A percentile compares a stretch with the other conserved stretches of the same genome.
phyloP scores from a whole-genome alignment of 2,797 vertebrate genomes.

The Aplochiton taeniatus region DNA sequence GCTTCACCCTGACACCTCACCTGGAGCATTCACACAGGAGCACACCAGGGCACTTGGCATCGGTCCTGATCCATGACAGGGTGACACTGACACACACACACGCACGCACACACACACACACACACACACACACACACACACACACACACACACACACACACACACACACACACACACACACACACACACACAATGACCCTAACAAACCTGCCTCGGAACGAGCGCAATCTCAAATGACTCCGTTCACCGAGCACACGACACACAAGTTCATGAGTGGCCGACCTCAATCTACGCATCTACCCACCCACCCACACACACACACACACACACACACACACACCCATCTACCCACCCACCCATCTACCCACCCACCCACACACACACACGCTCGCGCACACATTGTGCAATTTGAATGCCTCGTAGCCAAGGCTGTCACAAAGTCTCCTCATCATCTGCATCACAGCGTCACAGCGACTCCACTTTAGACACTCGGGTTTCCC shows the following conservation, averaged over 20 bases:
- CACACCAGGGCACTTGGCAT: too few relatives aligned
- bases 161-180: constrained; percentile 8
- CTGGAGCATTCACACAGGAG: constrained; percentile 40
- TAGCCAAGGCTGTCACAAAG: constrained; percentile 44
- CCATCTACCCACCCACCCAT: constrained; percentile 15
- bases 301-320: constrained; percentile 31
- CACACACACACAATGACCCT: constrained; percentile 6
- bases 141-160: constrained; percentile 20
- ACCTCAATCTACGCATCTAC: constrained; percentile 14
- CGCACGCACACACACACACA: constrained; percentile 12
- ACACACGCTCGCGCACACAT: not conserved
- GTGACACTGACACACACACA: constrained; percentile 19
- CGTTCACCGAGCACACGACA: constrained; percentile 60
- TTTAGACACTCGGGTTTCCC: constrained; percentile 31
- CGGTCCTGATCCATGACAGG: constrained; percentile 4
- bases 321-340: constrained; percentile 33
- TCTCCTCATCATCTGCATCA: constrained; percentile 46
- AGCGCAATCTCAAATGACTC: constrained; percentile 38
- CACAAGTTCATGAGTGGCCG: constrained; percentile 21
- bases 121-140: constrained; percentile 18
- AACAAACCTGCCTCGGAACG: constrained; percentile 10
- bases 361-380: not conserved
- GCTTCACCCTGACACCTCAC: constrained; percentile 34
- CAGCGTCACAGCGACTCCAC: constrained; percentile 25
- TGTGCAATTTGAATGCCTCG: constrained; percentile 30